phyloP scores from a whole-genome alignment of 2,797 vertebrate genomes.

The Channallabes apus region DNA sequence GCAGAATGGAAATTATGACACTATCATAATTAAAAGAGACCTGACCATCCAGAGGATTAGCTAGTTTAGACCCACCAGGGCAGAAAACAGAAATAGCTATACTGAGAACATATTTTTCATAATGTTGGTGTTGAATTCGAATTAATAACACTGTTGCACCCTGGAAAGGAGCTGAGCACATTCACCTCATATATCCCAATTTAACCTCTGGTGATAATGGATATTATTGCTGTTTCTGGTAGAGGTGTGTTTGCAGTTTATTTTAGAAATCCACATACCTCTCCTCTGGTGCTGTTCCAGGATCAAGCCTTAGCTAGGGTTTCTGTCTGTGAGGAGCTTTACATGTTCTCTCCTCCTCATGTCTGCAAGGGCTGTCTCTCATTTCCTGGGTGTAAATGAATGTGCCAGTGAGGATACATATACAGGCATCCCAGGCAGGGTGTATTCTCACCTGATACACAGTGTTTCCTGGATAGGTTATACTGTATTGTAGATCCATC shows the following conservation, averaged over 20 bases:
- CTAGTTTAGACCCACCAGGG: neutral
- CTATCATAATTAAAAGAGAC: neutral
- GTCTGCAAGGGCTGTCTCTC: neutral
- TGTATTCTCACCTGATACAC: neutral
- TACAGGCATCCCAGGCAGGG: neutral
- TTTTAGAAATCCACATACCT: conserved; percentile 3
- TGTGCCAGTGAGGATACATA: neutral
- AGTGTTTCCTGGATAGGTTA: neutral
- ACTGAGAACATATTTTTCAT: neutral
- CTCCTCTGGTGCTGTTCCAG: neutral
- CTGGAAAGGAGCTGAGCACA: neutral
- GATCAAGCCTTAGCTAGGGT: neutral
- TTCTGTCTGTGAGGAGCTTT: neutral
- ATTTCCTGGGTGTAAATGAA: neutral
- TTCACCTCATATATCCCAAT: neutral
- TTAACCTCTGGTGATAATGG: conserved; percentile 16
- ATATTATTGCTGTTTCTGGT: neutral
- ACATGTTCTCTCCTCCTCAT: neutral
- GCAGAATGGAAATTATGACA: neutral
- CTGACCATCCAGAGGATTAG: neutral
- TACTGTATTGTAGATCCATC: neutral
- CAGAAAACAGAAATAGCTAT: neutral
- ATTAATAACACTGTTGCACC: neutral
- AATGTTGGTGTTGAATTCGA: neutral
- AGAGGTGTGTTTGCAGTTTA: conserved; percentile 3